Evolutionary conservation across 64 coral and sea anemone species (phyloP), one percentile per base, ranked within the genome.

Genomic region (Dendrophyllia cribrosa): DNA sequence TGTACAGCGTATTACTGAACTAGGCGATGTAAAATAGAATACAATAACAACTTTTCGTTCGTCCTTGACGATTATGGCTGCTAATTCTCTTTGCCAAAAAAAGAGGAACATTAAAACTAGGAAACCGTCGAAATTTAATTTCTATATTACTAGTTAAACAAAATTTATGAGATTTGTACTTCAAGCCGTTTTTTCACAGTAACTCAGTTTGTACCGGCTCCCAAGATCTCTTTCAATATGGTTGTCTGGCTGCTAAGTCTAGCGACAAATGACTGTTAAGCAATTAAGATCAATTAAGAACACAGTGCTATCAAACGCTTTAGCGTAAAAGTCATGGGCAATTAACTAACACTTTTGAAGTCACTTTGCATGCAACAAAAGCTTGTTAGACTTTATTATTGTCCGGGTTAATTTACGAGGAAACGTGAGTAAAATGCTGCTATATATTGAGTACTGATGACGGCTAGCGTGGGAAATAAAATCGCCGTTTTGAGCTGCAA

Each of bases 221-320:
- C 7, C 53, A 56, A 12, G 2, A 2, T 24, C 22, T 0, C 6
- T 20, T 69, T 3, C 71, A 43, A 74, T 45, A 5, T 64, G 23
- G 53, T 7, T 59, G 11, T 1, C 77, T 48, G 8, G 3, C 17
- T 59, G 3, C 17, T 59, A 67, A 51, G 46, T 15, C 6, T 50
- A n/a, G 59, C 79, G 25, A 82, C 26, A 5, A 17, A 77, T 14
- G 14, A 9, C 34, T 34, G 34, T 34, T 34, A 34, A 47, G 59
- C 60, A 84, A 24, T 84, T 50, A 84, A 46, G 80, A 84, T 44
- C 17, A 51, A 84, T 84, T 84, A 50, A 68, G 63, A 67, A 49
- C 61, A 66, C 43, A 67, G 21, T 84, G 61, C 43, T 23, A 11
- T 47, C 43, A 51, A 84, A 84, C 45, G 11, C 22, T 8, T 62